Evolutionary conservation across 35 echinoderm and acorn worm genomes (phyloP), one percentile per base, ranked within the genome.

Genomic region (Eucidaris tribuloides): DNA sequence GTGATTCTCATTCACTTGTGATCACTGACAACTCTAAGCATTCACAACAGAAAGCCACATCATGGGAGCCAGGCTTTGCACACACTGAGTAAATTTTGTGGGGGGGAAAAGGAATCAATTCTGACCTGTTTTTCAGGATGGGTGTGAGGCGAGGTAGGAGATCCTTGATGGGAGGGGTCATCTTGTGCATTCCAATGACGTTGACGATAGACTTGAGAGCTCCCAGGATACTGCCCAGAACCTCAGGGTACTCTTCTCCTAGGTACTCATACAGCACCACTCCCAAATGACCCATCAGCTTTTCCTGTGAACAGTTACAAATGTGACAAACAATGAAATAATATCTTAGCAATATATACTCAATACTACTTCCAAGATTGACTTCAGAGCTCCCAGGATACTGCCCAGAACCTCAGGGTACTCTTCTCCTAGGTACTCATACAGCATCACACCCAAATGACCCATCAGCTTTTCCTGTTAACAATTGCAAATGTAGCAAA

Each of bases 101-200:
- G n/a, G n/a, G n/a, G n/a, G n/a, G n/a, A n/a, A n/a, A n/a, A n/a
- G n/a, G n/a, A n/a, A n/a, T n/a, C 5, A 17, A 5, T 50, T 62
- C 85, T 86, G 17, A 98, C 95, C 90, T 93, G 90, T 98, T 93
- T 55, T 98, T 98, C 41, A 98, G 82, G 79, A 98, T 98, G 15
- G 95, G 95, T 39, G 95, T 98, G 17, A 98, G 60, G 42, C 95
- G 78, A 24, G 95, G 95, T 23, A 98, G 57, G 4, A 98, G 77
- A 80, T 98, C 95, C 56, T 98, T 98, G 86, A 98, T 98, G 33
- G 95, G 95, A 19, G 95, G 95, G 7, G 95, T 98, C 95, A 98
- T 98, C 95, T 98, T 98, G 61, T 93, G 90, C 95, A 98, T 98
- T 27, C 95, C 95, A 61, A 98, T 98, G 66, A 98, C 95, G 74